Evolutionary conservation across 1,140 invertebrate species (phyloP).

Genomic region (Parasteatoda tepidariorum): DNA sequence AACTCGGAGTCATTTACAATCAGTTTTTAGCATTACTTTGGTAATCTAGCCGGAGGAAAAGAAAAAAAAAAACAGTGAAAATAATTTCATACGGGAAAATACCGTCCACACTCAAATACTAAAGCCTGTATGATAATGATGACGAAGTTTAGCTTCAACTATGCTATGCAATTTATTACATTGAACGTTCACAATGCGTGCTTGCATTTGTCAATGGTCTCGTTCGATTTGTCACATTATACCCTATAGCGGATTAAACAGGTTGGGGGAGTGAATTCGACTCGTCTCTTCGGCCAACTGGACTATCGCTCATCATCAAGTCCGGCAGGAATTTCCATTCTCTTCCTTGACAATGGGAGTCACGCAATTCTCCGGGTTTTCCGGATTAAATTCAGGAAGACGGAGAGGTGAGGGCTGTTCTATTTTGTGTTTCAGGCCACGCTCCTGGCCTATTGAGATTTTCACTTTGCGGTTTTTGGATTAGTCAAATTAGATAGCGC

Average conservation of each 20-base stretch:
- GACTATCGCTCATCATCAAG: background rate
- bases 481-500: background rate
- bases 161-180: too few relatives aligned
- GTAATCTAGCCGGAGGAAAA: too few relatives aligned
- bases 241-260: background rate
- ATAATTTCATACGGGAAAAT: too few relatives aligned
- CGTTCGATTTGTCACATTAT: too few relatives aligned
- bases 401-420: background rate
- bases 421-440: background rate
- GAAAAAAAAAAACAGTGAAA: too few relatives aligned
- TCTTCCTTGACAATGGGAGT: conserved; percentile 18
- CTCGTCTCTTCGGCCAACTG: background rate
- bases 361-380: background rate
- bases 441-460: background rate
- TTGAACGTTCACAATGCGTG: too few relatives aligned
- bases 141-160: too few relatives aligned
- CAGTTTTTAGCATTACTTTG: too few relatives aligned
- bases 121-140: too few relatives aligned
- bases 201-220: too few relatives aligned
- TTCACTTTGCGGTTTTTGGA: background rate
- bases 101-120: too few relatives aligned
- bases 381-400: background rate
- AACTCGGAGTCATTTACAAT: too few relatives aligned
- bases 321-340: background rate
- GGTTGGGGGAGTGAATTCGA: background rate